Evolutionary conservation across 1,140 invertebrate species (phyloP).

Genomic region (Aphaenogaster floridana): DNA sequence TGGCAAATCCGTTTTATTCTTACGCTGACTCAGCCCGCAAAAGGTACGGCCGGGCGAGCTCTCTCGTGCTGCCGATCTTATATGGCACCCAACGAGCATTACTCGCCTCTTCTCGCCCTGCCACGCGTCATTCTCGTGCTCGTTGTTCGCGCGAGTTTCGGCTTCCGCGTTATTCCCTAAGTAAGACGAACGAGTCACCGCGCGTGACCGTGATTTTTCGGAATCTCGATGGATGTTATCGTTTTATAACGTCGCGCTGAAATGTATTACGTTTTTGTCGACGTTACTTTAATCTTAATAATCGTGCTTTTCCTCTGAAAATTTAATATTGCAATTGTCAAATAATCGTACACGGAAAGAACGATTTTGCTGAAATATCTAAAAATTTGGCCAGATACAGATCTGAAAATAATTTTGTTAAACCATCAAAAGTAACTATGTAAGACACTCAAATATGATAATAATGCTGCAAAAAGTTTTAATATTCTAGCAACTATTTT

Average conservation of each 20-base stretch:
- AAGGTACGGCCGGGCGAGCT: conserved; percentile 47
- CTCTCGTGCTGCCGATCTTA: conserved; percentile 46
- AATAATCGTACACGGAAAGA: not conserved
- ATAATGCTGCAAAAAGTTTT: no score
- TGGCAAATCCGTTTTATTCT: conserved; percentile 83
- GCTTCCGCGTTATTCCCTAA: not conserved
- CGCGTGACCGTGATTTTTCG: not conserved
- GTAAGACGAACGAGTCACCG: not conserved
- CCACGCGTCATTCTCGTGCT: conserved; percentile 22
- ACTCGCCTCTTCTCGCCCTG: conserved; percentile 51
- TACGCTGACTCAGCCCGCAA: conserved; percentile 80
- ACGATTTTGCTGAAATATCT: no score
- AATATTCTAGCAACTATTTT: no score
- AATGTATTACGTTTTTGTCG: not conserved
- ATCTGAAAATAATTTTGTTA: no score
- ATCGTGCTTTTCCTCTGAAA: not conserved
- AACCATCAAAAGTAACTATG: no score
- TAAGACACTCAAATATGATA: no score
- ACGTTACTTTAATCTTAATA: not conserved
- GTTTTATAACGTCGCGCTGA: not conserved
- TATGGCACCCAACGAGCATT: conserved; percentile 42
- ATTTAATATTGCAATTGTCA: not conserved
- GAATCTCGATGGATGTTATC: not conserved
- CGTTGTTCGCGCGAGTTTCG: conserved; percentile 3
- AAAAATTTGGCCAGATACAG: no score